Conservation (phyloP, 2,113 vertebrate species). For the Mobula hypostoma region DNA sequence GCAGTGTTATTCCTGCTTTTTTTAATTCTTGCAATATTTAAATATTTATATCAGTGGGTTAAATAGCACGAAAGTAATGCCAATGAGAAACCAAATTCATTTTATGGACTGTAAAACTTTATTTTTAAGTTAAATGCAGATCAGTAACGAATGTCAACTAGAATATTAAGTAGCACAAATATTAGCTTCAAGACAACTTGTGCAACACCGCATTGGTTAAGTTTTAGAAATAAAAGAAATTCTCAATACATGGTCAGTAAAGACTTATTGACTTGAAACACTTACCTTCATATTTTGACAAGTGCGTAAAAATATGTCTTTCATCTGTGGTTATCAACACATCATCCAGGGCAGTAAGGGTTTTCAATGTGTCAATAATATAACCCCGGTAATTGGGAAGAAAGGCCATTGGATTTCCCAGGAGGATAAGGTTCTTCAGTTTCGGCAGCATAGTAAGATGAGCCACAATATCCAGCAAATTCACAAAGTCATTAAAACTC, state of each 20-base stretch:
- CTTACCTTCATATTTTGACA: conserved; percentile 61
- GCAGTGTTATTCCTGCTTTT: too few relatives aligned
- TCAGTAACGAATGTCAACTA: neutral
- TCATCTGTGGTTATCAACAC: conserved; percentile 55
- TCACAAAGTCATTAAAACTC: conserved; percentile 65
- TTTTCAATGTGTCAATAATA: conserved; percentile 63
- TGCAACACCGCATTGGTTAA: neutral
- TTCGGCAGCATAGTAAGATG: conserved; percentile 51
- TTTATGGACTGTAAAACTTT: neutral
- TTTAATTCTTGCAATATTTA: too few relatives aligned
- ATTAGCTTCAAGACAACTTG: neutral
- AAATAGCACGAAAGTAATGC: neutral
- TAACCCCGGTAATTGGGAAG: conserved; percentile 67
- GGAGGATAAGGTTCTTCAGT: conserved; percentile 64
- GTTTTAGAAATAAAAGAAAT: neutral
- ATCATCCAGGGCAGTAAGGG: conserved; percentile 62
- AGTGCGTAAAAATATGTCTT: conserved; percentile 54
- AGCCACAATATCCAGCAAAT: conserved; percentile 55
- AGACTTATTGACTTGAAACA: neutral
- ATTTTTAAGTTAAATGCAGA: neutral
- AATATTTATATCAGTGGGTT: neutral
- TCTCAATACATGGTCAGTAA: neutral
- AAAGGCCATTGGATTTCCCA: conserved; percentile 73
- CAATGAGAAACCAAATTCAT: neutral
- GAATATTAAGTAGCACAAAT: neutral